Conservation (phyloP, 37 sponge, comb jelly and placozoan genomes). For the Ianthella basta region DNA sequence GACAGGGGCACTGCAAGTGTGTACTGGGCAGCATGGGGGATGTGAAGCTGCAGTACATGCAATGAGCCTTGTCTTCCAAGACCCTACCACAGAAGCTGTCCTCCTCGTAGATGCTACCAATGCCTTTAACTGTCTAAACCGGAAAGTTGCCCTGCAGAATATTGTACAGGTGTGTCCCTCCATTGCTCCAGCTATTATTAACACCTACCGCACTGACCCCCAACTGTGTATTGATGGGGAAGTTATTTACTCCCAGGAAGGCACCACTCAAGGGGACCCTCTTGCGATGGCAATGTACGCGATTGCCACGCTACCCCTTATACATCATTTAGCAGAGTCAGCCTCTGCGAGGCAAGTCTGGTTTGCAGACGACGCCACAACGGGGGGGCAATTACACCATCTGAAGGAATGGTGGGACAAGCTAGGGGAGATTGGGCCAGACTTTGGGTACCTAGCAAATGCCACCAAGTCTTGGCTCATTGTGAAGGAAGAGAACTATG, state of each 20-base stretch:
- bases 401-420: background rate
- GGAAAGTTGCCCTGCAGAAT: constrained; percentile 3
- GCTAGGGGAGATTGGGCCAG: background rate
- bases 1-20: no score
- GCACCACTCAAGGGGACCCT: constrained; percentile 9
- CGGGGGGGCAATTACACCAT: background rate
- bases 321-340: constrained; percentile 7
- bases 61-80: background rate
- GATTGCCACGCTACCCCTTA: background rate
- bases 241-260: background rate
- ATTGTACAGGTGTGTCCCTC: background rate
- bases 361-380: constrained; percentile 14
- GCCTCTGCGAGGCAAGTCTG: background rate
- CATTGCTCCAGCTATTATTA: background rate
- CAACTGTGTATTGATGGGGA: background rate
- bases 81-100: background rate
- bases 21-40: no score
- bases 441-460: background rate
- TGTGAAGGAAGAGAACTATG: background rate
- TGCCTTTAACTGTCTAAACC: background rate
- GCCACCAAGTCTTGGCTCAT: background rate
- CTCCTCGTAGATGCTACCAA: background rate
- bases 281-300: constrained; percentile 2
- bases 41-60: background rate
- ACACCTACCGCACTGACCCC: background rate